Evolutionary conservation across 2,113 vertebrate genomes (phyloP), one percentile per base, ranked within the genome.

Genomic region (Ammodytes marinus): DNA sequence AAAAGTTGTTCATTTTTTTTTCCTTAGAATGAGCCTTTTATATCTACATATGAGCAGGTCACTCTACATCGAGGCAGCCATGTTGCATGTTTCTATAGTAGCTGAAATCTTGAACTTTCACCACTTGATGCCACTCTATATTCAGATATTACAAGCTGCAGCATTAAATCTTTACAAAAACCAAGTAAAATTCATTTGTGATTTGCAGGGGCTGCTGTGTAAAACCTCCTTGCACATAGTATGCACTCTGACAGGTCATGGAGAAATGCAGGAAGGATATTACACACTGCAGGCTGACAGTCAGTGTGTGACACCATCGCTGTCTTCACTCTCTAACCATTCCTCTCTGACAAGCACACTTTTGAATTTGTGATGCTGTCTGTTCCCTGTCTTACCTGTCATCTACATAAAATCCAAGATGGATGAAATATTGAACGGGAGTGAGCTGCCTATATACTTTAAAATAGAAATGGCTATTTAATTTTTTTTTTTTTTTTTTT

Each of bases 181-280:
- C 0, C 0, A 39, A 27, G 27, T 27, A 27, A 27, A 27, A 11
- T 14, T 0, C 53, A 19, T 45, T 27, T 8, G 10, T 58, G 8
- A 80, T 78, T 85, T 49, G 61, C 42, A 85, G 69, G 10, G 2
- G 2, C 3, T 11, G 7, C 13, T 45, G 1, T 39, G 17, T 53
- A 4, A 72, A 68, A 47, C 6, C 7, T 19, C 10, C 10, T 91
- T 86, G 60, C 80, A 80, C 55, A 82, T 27, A 27, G 27, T 27
- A 77, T n/a, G 17, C 3, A 13, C 2, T 13, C 40, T 14, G 45
- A 42, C 0, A 68, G 7, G 43, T 27, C 14, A 77, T 86, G 55
- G 54, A 40, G 77, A 88, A 91, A 79, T 8, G 14, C 69, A 73
- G 47, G 49, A 80, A 65, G 39, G 17, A 27, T 10, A 12, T 88